Conservation (phyloP, 2,113 vertebrate genomes). For the Xiphophorus couchianus region DNA sequence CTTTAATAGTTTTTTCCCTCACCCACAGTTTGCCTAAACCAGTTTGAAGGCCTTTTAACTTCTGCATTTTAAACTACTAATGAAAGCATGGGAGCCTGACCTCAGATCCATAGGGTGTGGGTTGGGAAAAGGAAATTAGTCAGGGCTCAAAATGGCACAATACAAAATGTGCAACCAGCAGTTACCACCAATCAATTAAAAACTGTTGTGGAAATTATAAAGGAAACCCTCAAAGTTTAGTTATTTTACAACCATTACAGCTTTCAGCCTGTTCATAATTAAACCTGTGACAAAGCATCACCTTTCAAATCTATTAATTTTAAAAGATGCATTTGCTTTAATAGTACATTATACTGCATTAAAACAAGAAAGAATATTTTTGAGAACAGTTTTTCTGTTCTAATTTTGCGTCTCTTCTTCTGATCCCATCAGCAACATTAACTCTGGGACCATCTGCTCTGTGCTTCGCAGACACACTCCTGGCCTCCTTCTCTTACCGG, state of each 20-base stretch:
- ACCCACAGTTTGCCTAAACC: not conserved
- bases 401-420: not conserved
- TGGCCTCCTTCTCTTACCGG: slow-evolving; percentile 64
- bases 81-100: not conserved
- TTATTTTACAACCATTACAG: not conserved
- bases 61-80: not conserved
- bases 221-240: not conserved
- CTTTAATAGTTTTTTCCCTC: not conserved
- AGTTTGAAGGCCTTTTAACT: not conserved
- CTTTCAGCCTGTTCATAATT: not conserved
- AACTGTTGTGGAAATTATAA: not conserved
- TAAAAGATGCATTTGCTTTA: not conserved
- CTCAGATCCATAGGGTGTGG: no score
- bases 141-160: not conserved
- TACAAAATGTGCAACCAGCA: not conserved
- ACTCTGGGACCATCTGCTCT: not conserved
- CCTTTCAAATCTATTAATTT: not conserved
- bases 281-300: not conserved
- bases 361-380: not conserved
- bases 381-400: not conserved
- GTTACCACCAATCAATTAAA: not conserved
- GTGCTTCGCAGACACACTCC: not conserved
- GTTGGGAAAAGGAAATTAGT: not conserved
- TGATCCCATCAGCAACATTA: not conserved
- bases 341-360: not conserved